phyloP scores from a whole-genome alignment of 2,797 vertebrate genomes.

The Adrianichthys oophorus region DNA sequence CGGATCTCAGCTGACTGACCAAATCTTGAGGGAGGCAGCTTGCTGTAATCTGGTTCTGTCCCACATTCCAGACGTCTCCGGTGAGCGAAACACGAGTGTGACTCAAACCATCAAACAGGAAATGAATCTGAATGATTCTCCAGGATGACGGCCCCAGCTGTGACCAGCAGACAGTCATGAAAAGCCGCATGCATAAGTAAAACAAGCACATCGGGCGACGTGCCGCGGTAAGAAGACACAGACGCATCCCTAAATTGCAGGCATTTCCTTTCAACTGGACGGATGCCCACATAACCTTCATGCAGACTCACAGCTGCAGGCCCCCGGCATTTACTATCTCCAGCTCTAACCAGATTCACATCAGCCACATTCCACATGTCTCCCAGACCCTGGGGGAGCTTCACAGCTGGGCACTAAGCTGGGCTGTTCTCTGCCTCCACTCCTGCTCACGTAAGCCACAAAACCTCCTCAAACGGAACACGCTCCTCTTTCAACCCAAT shows the following conservation, averaged over 20 bases:
- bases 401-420: conserved; percentile 65
- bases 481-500: conserved; percentile 18
- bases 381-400: conserved; percentile 53
- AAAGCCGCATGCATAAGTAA: conserved; percentile 23
- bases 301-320: conserved; percentile 65
- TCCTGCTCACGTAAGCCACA: neutral
- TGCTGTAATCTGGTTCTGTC: conserved; percentile 51
- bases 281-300: conserved; percentile 27
- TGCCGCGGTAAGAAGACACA: conserved; percentile 6
- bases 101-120: conserved; percentile 63
- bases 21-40: conserved; percentile 36
- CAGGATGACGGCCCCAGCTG: conserved; percentile 42
- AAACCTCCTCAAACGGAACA: conserved; percentile 16
- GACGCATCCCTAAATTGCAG: conserved; percentile 15
- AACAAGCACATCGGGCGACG: conserved; percentile 21
- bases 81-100: conserved; percentile 26
- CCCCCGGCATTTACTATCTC: conserved; percentile 48
- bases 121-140: conserved; percentile 57
- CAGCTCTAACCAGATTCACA: conserved; percentile 54
- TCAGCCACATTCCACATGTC: conserved; percentile 68
- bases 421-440: conserved; percentile 32
- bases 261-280: conserved; percentile 17
- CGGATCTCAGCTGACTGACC: conserved; percentile 52
- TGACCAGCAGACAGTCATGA: conserved; percentile 14
- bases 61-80: conserved; percentile 56